Base-by-base conservation (phyloP, 2,113 vertebrate species). In the Thinocorus orbignyianus region DNA sequence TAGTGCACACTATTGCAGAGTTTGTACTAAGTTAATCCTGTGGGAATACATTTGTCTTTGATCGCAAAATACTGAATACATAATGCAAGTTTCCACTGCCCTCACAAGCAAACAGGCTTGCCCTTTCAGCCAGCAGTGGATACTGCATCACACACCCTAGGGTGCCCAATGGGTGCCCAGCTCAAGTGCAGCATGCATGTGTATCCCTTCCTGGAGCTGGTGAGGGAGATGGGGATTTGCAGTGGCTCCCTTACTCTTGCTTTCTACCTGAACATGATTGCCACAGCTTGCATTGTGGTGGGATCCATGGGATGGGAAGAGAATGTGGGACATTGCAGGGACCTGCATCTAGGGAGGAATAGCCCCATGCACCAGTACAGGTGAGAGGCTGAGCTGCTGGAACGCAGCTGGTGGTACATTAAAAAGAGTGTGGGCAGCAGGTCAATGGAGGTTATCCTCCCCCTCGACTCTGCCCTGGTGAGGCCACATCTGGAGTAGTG, bases 211-310 rank as follows among this genome's bases (percentile, higher is more conserved):
- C 23, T 4, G 2, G 20, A 30, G 33, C 24, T 54, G 15, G 6
- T 2, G 0, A 30, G 16, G 16, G 42, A 70, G 24, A 28, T 0
- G 1, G 8, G 10, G 5, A 2, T 18, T 51, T 78, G 58, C 35
- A 44, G 24, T 19, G 14, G 10, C 7, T 61, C 22, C 26, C 84
- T 48, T 31, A 31, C 13, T 37, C 39, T 66, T 66, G 39, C 39
- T 70, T 70, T 48, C 22, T 14, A 28, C 0, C 0, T 37, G 26
- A 26, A 11, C 30, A n/a, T 11, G 24, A 52, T 17, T 39, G n/a
- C 19, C 19, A 25, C 1, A 4, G 9, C 18, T 62, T 31, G 10
- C 2, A 1, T 8, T 25, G 11, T 1, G 0, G 6, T 2, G 0
- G 9, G 14, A 71, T 71, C 19, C 28, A 26, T 0, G 0, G 28